phyloP scores from a whole-genome alignment of 2,888 invertebrate genomes.

The Rutpela maculata region DNA sequence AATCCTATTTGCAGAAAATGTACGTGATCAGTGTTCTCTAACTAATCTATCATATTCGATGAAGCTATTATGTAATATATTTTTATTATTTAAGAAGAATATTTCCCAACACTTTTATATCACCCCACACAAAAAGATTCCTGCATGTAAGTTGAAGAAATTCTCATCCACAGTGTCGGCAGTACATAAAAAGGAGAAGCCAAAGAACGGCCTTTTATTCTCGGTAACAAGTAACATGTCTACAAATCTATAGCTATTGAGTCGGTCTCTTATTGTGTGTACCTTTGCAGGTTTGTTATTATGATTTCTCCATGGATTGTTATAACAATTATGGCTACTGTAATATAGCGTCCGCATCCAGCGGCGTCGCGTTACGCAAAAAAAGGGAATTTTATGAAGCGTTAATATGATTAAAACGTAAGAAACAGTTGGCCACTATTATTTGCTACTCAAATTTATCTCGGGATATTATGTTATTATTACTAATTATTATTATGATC shows the following conservation, averaged over 20 bases:
- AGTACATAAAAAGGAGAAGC: conserved; percentile 51
- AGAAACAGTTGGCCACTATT: too few relatives aligned
- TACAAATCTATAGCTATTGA: conserved; percentile 62
- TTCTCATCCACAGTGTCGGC: conserved; percentile 52
- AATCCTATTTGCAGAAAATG: too few relatives aligned
- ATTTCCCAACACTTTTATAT: background rate
- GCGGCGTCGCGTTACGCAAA: background rate
- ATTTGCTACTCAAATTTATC: too few relatives aligned
- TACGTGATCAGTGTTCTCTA: too few relatives aligned
- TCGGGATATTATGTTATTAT: too few relatives aligned
- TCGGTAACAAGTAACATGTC: conserved; percentile 59
- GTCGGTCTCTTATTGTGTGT: conserved; percentile 65
- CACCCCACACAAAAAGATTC: conserved; percentile 17
- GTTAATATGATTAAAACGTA: too few relatives aligned
- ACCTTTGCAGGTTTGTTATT: conserved; percentile 66
- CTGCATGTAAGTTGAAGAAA: conserved; percentile 9
- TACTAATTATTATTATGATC: too few relatives aligned
- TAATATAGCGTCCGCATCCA: conserved; percentile 19
- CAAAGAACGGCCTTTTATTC: conserved; percentile 56
- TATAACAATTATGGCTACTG: conserved; percentile 66
- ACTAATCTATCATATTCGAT: too few relatives aligned
- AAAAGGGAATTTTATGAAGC: background rate
- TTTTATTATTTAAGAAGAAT: background rate
- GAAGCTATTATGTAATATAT: background rate
- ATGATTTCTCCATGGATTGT: conserved; percentile 64